Evolutionary conservation across 2,113 vertebrate species (phyloP), one percentile per base, ranked within the genome.

Genomic region (Tapirus terrestris): DNA sequence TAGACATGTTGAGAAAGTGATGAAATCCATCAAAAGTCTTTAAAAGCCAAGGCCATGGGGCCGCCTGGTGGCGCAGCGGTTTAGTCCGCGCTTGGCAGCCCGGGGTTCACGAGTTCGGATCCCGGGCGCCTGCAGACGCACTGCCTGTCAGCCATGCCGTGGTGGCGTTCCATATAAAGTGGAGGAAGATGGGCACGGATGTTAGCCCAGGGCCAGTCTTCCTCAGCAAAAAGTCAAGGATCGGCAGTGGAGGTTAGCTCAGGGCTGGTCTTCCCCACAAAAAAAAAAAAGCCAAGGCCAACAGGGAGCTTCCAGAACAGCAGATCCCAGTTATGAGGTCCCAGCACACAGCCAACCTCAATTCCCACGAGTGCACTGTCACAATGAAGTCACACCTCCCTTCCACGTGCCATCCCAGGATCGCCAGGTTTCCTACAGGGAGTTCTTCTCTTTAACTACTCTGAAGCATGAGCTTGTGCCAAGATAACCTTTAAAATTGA

Each of bases 371-470:
- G 58, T 5, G 5, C 6, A 1, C 8, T 2, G 6, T 6, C 51
- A 39, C 1, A 6, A 3, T 8, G 29, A 82, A 60, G 70, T 6
- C 53, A 17, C 5, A 8, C 16, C 25, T 8, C 18, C 6, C 43
- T 36, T 31, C 68, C 23, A 11, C 0, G 6, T 0, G 13, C 23
- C 17, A 31, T 3, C 36, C 9, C 6, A 70, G 60, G n/a, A 45
- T 2, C 11, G 8, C 51, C 3, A 11, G 3, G 0, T 0, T 45
- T 20, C 51, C 53, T 27, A 6, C 3, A 8, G 7, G 31, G 17
- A 82, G 17, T 20, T 9, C 8, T 2, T 43, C 21, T 27, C 39
- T 27, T 3, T 1, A 27, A 89, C 16, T 27, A 39, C 31, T 17
- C 63, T 1, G 36, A 85, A 39, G 27, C 21, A 43, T 1, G 8